Percentiles rank a stretch among this genome's conserved stretches.
These are phyloP conservation scores for Ophraella communa DNA, from an alignment of 2,888 invertebrate species.

Conservation along the genomic window DNA sequence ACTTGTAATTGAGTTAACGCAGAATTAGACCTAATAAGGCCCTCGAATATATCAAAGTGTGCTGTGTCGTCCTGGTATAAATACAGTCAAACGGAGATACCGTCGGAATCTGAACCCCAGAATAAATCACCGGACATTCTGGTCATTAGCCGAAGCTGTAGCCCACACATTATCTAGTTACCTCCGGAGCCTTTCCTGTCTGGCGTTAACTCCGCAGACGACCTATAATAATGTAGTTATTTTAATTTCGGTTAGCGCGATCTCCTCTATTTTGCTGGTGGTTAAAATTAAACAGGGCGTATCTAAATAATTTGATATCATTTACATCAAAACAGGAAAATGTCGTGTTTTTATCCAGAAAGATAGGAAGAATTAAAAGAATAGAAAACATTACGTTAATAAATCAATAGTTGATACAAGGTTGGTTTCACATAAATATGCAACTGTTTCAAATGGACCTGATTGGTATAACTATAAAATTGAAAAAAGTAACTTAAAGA, in stretches of 20 bases:
- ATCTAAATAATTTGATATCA: not conserved
- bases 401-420: too few relatives aligned
- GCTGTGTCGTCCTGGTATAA: conserved; percentile 49
- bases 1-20: conserved; percentile 56
- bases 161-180: conserved; percentile 56
- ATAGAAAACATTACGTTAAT: too few relatives aligned
- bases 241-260: conserved; percentile 13
- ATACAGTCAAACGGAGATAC: conserved; percentile 51
- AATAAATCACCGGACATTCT: conserved; percentile 60
- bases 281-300: not conserved
- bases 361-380: too few relatives aligned
- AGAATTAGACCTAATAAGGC: conserved; percentile 58
- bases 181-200: conserved; percentile 45
- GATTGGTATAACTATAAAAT: too few relatives aligned
- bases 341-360: too few relatives aligned
- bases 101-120: conserved; percentile 55
- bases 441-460: too few relatives aligned
- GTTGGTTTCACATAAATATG: too few relatives aligned
- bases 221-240: conserved; percentile 22
- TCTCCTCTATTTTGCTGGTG: not conserved
- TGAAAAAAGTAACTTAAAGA: too few relatives aligned
- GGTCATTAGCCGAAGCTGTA: conserved; percentile 58
- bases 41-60: conserved; percentile 57
- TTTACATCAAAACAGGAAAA: too few relatives aligned
- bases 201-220: conserved; percentile 13